Base-by-base conservation (phyloP, 2,888 invertebrate species). In the Mesorhabditis spiculigera region DNA sequence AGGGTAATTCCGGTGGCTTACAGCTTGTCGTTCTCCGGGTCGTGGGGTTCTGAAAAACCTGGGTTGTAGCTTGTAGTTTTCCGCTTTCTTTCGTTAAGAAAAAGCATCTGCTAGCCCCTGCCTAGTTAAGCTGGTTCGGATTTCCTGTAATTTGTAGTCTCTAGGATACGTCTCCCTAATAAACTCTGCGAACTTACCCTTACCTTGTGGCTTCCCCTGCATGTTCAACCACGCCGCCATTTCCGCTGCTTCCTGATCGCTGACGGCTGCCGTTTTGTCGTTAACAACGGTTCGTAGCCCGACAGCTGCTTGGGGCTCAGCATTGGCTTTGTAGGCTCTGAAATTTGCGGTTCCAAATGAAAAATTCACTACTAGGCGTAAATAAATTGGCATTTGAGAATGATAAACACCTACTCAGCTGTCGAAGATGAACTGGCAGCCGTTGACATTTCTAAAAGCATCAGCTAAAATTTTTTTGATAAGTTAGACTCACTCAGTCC, bases 241-340 rank as follows among this genome's bases (percentile, higher is more conserved):
- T n/a, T 50, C 58, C 58, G 58, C 58, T 50, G 58, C 58, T 3
- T 50, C 58, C 58, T n/a, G 8, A 13, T 50, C 58, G n/a, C 58
- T 50, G n/a, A 50, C 58, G 1, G 58, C 8, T 3, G n/a, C 8
- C 58, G 58, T 13, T 50, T 75, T 75, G 65, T 74, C 70, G 58
- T 68, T 72, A 13, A 77, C 78, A 3, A 76, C 78, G 62, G 76
- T 71, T 0, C 76, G 74, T 4, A 80, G 66, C 44, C 78, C 78
- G n/a, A 75, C 72, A 5, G 70, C 65, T 0, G 78, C 75, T 67
- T 78, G 78, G 13, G 72, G 73, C 68, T 78, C 80, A 5, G 67
- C 44, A 61, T 72, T 75, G 4, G 80, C 80, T 42, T 71, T 73
- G 71, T 78, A 78, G 6, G 77, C 71, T 5, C 73, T 50, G n/a